Base-by-base conservation (phyloP, 23 tunicate species). In the Halocynthia aurantium region DNA sequence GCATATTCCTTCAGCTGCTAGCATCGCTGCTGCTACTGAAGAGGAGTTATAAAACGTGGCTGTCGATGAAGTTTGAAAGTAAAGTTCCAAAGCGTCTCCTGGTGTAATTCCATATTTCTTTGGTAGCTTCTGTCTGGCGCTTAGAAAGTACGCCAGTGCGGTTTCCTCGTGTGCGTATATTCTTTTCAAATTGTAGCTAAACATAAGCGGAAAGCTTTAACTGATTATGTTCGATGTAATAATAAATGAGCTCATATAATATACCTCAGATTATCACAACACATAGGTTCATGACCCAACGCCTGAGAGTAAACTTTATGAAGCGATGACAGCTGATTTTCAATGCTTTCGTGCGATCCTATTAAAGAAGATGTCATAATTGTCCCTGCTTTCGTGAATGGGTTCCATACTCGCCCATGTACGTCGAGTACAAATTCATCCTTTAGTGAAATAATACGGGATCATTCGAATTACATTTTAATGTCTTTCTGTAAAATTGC, bases 251-350 rank as follows among this genome's bases (percentile, higher is more conserved):
- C 5, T 67, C 11, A 67, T 67, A 19, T 67, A n/a, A 21, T 67
- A 53, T 52, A 87, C 94, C 94, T 87, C 0, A 87, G 76, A 54
- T 87, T 87, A 56, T 87, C 94, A 56, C 94, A 87, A 62, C 94
- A 87, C 19, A 87, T 53, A 7, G 84, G 69, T 73, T 87, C 94
- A 8, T 77, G 62, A 12, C 86, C 94, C 21, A 77, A 70, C 49
- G 82, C 57, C 15, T 57, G 20, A 5, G 22, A 60, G 60, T 87
- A 87, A 52, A 73, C 76, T 52, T 62, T 72, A 75, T 87, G 94
- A 18, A 87, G 52, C 8, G 73, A 70, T 10, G 71, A 75, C 61
- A 87, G 31, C 31, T 81, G 69, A 19, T 62, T 77, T 72, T 87
- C 84, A 40, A 77, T 53, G 62, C 63, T 73, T 76, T 67, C 62